A percentile compares a stretch with the other conserved stretches of the same genome.
Conservation (phyloP, 2,888 invertebrate genomes). For the Amphipoea lucens region DNA sequence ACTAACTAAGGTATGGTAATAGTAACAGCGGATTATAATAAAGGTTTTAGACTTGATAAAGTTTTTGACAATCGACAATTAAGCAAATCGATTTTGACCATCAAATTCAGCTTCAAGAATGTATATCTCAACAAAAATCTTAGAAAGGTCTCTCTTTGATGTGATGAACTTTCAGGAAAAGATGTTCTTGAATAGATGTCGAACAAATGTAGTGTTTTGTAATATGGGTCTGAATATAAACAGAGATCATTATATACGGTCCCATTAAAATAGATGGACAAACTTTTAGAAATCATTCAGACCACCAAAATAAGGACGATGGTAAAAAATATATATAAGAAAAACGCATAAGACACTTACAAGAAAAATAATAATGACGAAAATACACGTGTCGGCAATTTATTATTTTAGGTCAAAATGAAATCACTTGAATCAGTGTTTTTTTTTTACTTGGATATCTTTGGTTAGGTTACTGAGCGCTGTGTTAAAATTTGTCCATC, state of each 20-base stretch:
- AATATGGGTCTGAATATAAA: not conserved
- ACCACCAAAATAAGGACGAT: too few species aligned
- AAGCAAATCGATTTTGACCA: not conserved
- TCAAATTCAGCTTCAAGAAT: not conserved
- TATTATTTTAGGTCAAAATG: too few species aligned
- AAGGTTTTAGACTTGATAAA: not conserved
- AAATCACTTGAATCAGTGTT: too few species aligned
- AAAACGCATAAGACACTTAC: too few species aligned
- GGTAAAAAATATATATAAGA: too few species aligned
- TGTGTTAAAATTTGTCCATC: too few species aligned
- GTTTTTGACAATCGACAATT: not conserved
- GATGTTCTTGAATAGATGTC: not conserved
- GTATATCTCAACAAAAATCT: not conserved
- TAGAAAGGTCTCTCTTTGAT: not conserved
- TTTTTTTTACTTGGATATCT: too few species aligned
- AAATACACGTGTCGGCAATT: too few species aligned
- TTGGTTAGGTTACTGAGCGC: too few species aligned
- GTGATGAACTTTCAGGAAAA: not conserved
- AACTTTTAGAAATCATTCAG: too few species aligned
- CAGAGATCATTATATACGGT: not conserved
- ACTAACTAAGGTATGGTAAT: conserved; percentile 10
- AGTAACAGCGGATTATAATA: conserved; percentile 27
- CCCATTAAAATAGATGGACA: too few species aligned
- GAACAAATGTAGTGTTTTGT: not conserved
- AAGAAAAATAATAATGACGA: too few species aligned